A percentile compares a stretch with the other conserved stretches of the same genome.
These are phyloP conservation scores for Microcaecilia unicolor DNA, from an alignment of 2,797 vertebrate species.

Conservation along the genomic window DNA sequence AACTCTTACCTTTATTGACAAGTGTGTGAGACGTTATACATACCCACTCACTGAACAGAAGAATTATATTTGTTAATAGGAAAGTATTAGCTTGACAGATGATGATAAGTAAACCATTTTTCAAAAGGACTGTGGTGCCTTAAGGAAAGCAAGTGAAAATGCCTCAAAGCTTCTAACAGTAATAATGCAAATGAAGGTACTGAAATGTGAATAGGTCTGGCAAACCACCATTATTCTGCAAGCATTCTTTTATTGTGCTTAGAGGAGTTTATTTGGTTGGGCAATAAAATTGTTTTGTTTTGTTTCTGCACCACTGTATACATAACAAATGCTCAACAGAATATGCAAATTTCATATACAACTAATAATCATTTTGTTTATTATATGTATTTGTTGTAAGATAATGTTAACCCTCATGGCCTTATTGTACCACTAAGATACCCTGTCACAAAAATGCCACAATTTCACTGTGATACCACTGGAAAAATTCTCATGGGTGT, in stretches of 20 bases:
- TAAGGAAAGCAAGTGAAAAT: constrained; percentile 52
- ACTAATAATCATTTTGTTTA: too few species aligned
- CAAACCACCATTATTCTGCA: constrained; percentile 21
- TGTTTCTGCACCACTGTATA: too few species aligned
- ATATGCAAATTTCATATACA: too few species aligned
- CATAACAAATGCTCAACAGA: too few species aligned
- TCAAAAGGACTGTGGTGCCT: constrained; percentile 51
- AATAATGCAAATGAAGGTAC: constrained; percentile 42
- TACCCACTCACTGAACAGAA: constrained; percentile 34
- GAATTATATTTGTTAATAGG: constrained; percentile 46
- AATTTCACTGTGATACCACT: too few species aligned
- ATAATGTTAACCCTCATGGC: too few species aligned
- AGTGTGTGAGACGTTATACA: constrained; percentile 46
- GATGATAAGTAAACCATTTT: constrained; percentile 51
- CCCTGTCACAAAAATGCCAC: too few species aligned
- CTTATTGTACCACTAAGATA: too few species aligned
- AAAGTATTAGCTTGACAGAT: constrained; percentile 67
- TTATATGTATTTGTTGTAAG: too few species aligned
- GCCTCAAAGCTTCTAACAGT: constrained; percentile 49
- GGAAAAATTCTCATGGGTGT: too few species aligned
- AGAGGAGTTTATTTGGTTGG: constrained; percentile 2
- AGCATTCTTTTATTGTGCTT: constrained; percentile 7
- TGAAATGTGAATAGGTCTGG: constrained; percentile 36
- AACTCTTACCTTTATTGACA: constrained; percentile 45
- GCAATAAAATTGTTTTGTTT: too few species aligned